phyloP scores from a whole-genome alignment of 2,113 vertebrate species.

The Nyctereutes procyonoides region DNA sequence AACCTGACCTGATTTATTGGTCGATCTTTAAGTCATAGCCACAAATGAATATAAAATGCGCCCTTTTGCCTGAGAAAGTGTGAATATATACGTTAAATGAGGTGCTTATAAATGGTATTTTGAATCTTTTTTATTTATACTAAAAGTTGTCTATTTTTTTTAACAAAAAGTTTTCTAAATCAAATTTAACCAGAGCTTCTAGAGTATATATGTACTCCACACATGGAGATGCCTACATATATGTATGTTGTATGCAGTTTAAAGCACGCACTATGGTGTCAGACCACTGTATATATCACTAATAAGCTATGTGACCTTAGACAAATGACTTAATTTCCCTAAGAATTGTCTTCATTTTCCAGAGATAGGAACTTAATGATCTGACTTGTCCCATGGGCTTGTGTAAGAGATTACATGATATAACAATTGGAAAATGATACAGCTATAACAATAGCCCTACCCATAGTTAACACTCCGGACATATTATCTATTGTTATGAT shows the following conservation, averaged over 20 bases:
- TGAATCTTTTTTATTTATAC: not conserved
- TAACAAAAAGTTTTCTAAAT: not conserved
- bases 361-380: not conserved
- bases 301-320: not conserved
- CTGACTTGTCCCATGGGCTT: not conserved
- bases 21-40: not conserved
- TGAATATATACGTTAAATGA: not conserved
- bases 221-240: not conserved
- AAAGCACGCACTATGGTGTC: not conserved
- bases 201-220: too few species aligned
- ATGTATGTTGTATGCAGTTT: not conserved
- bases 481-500: not conserved
- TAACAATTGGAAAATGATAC: not conserved
- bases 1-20: not conserved
- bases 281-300: not conserved
- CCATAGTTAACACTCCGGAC: not conserved
- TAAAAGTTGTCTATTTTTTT: not conserved
- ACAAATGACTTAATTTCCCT: not conserved
- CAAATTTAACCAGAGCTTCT: not conserved
- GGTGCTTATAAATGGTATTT: not conserved
- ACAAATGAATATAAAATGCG: not conserved
- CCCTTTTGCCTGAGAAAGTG: not conserved
- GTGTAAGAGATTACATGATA: not conserved
- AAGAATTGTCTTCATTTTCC: conserved; percentile 13
- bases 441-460: too few species aligned